Base-by-base conservation (phyloP, 2,888 invertebrate species). In the Cephonodes hylas region DNA sequence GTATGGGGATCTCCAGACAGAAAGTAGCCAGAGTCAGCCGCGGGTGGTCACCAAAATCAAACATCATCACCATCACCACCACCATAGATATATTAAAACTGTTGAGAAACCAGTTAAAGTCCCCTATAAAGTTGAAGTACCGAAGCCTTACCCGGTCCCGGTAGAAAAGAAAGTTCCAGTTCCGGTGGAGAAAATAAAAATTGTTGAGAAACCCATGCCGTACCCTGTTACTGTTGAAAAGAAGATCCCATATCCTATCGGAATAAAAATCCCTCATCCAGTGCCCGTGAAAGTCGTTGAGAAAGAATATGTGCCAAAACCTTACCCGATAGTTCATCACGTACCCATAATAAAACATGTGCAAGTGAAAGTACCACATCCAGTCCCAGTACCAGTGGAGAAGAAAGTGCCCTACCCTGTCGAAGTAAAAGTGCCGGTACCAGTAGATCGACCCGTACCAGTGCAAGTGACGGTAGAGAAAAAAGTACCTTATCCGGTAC, bases 21-120 rank as follows among this genome's bases (percentile, higher is more conserved):
- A 86, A 63, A 83, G 73, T 59, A 86, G 84, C 70, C 76, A 81
- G 63, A 68, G 65, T 48, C 79, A 75, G 58, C 77, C 84, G 42
- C 81, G 76, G 63, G 76, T 84, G 65, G 70, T 85, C 69, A 90
- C 91, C 62, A 92, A 88, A 81, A 82, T 93, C 71, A 93, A 94
- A 76, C 94, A 94, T 72, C 95, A 94, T 73, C 95, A 94, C 73
- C 94, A 94, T 69, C 94, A 94, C 72, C 94, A 94, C 76, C 94
- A 94, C 74, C 95, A 94, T 75, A 93, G 93, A 81, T 94, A 94
- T 73, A 82, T 94, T 4, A 94, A 94, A 79, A 94, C 94, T 38
- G 88, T 94, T 22, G 91, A 94, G 45, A 94, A 94, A 77, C 93
- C 93, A 59, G 77, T 91, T 31, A 84, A 88, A 70, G 86, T 92